A percentile compares a stretch with the other conserved stretches of the same genome.
Evolutionary conservation across 1,140 invertebrate species (phyloP).

Genomic region (Aricia agestis): DNA sequence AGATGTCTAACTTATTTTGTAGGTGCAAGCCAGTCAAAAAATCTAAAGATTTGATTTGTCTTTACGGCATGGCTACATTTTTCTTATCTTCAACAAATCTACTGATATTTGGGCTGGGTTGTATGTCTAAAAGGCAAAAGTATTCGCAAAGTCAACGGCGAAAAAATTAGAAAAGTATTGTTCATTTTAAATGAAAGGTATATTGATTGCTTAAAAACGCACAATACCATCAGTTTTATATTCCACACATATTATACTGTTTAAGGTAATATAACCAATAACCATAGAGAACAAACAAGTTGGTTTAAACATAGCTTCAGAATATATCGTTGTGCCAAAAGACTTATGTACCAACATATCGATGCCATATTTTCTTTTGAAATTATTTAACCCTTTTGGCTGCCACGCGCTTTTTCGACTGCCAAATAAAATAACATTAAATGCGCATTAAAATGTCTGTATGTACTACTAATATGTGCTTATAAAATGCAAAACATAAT

Average conservation of each 20-base stretch:
- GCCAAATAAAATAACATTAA: background rate
- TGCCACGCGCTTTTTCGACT: background rate
- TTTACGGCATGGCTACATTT: too few species aligned
- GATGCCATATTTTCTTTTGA: background rate
- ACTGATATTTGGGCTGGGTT: too few species aligned
- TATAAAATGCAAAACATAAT: background rate
- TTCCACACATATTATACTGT: too few species aligned
- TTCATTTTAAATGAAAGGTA: too few species aligned
- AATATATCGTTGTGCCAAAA: conserved; percentile 8
- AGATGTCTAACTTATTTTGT: background rate
- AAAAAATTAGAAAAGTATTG: too few species aligned
- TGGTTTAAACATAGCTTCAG: background rate
- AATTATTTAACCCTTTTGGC: background rate
- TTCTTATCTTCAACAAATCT: too few species aligned
- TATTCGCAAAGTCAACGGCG: too few species aligned
- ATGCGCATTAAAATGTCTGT: background rate
- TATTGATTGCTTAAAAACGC: too few species aligned
- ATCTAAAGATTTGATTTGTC: too few species aligned
- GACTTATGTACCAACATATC: background rate
- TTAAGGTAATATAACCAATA: background rate
- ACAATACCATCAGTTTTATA: too few species aligned
- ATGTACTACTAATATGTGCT: background rate
- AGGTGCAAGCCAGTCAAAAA: too few species aligned
- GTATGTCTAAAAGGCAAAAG: too few species aligned
- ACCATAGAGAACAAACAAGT: background rate